Base-by-base conservation (phyloP, 2,113 vertebrate species). In the Ciconia boyciana region DNA sequence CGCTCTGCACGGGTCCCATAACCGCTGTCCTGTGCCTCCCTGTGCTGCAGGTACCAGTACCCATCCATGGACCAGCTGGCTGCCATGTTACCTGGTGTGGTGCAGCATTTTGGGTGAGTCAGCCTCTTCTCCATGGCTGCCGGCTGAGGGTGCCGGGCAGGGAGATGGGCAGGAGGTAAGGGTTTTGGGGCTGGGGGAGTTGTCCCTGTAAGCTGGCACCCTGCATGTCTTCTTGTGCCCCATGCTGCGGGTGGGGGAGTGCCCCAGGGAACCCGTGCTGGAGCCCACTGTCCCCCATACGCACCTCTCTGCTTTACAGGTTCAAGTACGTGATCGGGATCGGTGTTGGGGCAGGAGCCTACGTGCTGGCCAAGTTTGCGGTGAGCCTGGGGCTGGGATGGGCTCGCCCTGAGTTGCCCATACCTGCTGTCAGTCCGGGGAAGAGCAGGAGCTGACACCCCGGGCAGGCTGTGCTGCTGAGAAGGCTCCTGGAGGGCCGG, bases 1-100 rank as follows among this genome's bases (percentile, higher is more conserved):
- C 1, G 1, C 61, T 66, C 60, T 44, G 34, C 4, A 1, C 1
- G 18, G 57, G 39, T 18, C 20, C 22, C 43, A 8, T 46, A 46
- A 65, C 3, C 6, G 1, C 7, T 5, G 7, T 34, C 48, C 74
- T 83, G 70, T 90, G 89, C 61, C 16, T 26, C 41, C 14, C 55
- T 66, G 43, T 84, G 32, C 77, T 16, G 2, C 97, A 99, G 99
- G 96, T 99, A 99, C 98, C 99, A 99, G 98, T 99, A 99, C 84
- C 99, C 99, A 24, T 99, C 99, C 78, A 99, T 99, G 99, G 99
- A 99, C 96, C 99, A 99, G 97, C 92, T 99, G 97, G 99, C 99
- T 2, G 98, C 98, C 83, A 99, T 99, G 99, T 95, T 99, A 65
- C 99, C 99, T 90, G 99, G 99, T 0, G 99, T 99, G 87, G 98